Conservation (phyloP, 1,140 invertebrate genomes). For the Bombus haemorrhoidalis region DNA sequence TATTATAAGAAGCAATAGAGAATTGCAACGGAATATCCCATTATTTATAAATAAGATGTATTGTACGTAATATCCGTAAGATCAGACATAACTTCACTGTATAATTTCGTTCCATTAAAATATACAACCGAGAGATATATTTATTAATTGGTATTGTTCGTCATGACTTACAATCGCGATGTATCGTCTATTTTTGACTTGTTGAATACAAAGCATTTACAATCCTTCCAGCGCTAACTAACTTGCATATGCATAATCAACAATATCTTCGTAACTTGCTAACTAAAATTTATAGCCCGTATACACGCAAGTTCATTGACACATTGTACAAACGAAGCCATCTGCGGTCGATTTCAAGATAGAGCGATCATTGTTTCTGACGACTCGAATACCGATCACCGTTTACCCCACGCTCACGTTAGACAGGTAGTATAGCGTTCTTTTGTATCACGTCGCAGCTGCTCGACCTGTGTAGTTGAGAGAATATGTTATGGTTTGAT, state of each 20-base stretch:
- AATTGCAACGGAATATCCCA: too few species aligned
- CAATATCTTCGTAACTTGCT: background rate
- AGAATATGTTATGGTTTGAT: constrained; percentile 51
- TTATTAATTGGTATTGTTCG: background rate
- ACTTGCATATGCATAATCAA: background rate
- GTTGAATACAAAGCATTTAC: background rate
- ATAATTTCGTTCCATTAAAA: background rate
- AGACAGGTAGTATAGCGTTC: constrained; percentile 28
- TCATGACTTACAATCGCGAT: background rate
- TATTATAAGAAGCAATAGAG: background rate
- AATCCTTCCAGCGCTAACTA: background rate
- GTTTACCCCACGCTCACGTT: background rate
- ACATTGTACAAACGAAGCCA: background rate
- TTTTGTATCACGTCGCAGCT: constrained; percentile 27
- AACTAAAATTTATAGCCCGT: background rate
- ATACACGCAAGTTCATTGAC: background rate
- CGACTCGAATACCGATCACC: constrained; percentile 15
- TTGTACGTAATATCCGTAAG: background rate
- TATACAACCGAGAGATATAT: background rate
- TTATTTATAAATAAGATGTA: background rate
- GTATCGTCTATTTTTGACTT: background rate
- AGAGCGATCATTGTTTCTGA: constrained; percentile 20
- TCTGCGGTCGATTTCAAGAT: background rate
- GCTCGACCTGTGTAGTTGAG: constrained; percentile 10
- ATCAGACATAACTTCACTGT: too few species aligned